These are phyloP conservation scores for Sebastes variabilis DNA, from an alignment of 2,797 vertebrate genomes.

Conservation along the genomic window DNA sequence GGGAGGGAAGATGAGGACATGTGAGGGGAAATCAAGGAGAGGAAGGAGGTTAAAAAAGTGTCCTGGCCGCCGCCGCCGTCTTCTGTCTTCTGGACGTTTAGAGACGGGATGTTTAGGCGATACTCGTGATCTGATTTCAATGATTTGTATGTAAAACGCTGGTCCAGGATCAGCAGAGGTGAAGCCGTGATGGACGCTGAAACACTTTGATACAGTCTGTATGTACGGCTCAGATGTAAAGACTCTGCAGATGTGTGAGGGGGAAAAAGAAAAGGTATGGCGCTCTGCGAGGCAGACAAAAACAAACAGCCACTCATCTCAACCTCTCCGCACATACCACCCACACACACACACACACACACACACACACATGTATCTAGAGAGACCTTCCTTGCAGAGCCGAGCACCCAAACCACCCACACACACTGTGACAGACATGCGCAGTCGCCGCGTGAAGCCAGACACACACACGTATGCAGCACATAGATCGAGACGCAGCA, in stretches of 20 bases:
- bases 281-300: slow-evolving; percentile 71
- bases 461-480: slow-evolving; percentile 73
- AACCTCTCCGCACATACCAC: slow-evolving; percentile 69
- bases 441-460: slow-evolving; percentile 64
- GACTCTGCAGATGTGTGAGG: slow-evolving; percentile 45
- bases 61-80: slow-evolving; percentile 11
- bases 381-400: slow-evolving; percentile 59
- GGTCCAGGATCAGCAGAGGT: background rate
- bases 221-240: background rate
- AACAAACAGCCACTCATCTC: slow-evolving; percentile 79
- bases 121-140: background rate
- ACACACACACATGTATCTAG: background rate
- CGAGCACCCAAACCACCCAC: slow-evolving; percentile 77
- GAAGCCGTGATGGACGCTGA: background rate
- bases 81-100: slow-evolving; percentile 16
- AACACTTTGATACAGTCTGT: background rate
- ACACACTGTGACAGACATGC: slow-evolving; percentile 71
- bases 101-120: background rate
- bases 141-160: background rate
- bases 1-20: background rate
- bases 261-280: slow-evolving; percentile 1
- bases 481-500: slow-evolving; percentile 71
- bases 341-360: slow-evolving; percentile 13
- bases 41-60: background rate
- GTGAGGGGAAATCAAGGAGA: background rate